phyloP scores from a whole-genome alignment of 2,888 invertebrate genomes.

The Drosophila histrio region DNA sequence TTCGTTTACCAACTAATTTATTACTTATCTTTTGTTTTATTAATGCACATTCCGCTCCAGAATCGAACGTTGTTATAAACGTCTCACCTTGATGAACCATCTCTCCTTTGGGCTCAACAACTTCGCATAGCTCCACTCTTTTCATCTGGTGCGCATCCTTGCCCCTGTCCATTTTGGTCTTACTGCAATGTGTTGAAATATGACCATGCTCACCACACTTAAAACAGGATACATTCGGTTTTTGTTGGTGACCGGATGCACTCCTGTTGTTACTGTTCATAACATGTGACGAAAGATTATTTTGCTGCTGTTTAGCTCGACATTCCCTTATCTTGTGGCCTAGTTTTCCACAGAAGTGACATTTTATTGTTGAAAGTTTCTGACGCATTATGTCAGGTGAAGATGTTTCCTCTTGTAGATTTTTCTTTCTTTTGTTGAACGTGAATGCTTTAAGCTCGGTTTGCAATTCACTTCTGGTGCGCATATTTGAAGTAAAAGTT shows the following conservation, averaged over 20 bases:
- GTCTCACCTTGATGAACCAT: slow-evolving; percentile 19
- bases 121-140: slow-evolving; percentile 15
- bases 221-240: slow-evolving; percentile 5
- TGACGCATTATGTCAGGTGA: background rate
- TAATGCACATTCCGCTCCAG: slow-evolving; percentile 17
- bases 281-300: too few species aligned
- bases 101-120: slow-evolving; percentile 13
- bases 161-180: background rate
- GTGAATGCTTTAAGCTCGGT: slow-evolving; percentile 3
- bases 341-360: slow-evolving; percentile 17
- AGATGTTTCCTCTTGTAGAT: background rate
- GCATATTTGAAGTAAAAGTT: slow-evolving; percentile 10
- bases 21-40: slow-evolving; percentile 21
- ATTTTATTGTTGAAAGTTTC: slow-evolving; percentile 5
- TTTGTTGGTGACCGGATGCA: background rate
- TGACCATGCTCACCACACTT: slow-evolving; percentile 5
- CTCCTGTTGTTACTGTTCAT: slow-evolving; percentile 1
- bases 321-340: slow-evolving; percentile 1
- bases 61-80: slow-evolving; percentile 2
- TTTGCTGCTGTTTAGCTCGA: slow-evolving; percentile 10
- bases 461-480: slow-evolving; percentile 1
- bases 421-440: slow-evolving; percentile 10
- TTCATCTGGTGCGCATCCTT: slow-evolving; percentile 2
- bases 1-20: slow-evolving; percentile 24
- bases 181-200: slow-evolving; percentile 13